phyloP scores from a whole-genome alignment of 2,888 invertebrate species.

The Ceratothoa steindachneri region DNA sequence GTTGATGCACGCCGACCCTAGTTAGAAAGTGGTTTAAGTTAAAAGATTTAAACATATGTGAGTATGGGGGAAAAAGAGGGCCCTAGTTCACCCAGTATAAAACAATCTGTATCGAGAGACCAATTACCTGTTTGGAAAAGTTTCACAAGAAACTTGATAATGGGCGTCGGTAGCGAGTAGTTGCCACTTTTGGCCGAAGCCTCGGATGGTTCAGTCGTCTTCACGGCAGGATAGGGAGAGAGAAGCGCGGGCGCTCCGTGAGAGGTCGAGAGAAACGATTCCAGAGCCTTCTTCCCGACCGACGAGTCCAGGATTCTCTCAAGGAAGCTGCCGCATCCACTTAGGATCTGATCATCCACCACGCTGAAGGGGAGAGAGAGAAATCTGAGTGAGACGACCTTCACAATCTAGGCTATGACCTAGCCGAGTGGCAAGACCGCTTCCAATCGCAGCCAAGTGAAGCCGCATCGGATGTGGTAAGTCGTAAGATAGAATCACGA shows the following conservation, averaged over 20 bases:
- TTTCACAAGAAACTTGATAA: constrained; percentile 75
- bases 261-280: constrained; percentile 65
- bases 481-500: too few relatives aligned
- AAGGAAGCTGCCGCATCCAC: constrained; percentile 74
- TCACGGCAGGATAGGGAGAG: constrained; percentile 60
- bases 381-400: too few relatives aligned
- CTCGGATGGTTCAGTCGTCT: constrained; percentile 32
- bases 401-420: too few relatives aligned
- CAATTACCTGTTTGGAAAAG: constrained; percentile 59
- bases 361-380: constrained; percentile 54
- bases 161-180: constrained; percentile 52
- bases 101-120: too few relatives aligned
- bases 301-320: constrained; percentile 78
- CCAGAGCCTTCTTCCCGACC: constrained; percentile 74
- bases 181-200: constrained; percentile 19
- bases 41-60: too few relatives aligned
- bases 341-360: constrained; percentile 62
- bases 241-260: constrained; percentile 71
- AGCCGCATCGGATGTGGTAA: too few relatives aligned
- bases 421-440: too few relatives aligned
- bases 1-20: too few relatives aligned
- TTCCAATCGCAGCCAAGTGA: too few relatives aligned
- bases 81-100: too few relatives aligned
- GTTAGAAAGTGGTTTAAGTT: too few relatives aligned
- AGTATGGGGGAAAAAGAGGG: too few relatives aligned